Percentiles rank a stretch among this genome's conserved stretches.
phyloP scores from a whole-genome alignment of 2,113 vertebrate genomes.

The Myotis lucifugus region DNA sequence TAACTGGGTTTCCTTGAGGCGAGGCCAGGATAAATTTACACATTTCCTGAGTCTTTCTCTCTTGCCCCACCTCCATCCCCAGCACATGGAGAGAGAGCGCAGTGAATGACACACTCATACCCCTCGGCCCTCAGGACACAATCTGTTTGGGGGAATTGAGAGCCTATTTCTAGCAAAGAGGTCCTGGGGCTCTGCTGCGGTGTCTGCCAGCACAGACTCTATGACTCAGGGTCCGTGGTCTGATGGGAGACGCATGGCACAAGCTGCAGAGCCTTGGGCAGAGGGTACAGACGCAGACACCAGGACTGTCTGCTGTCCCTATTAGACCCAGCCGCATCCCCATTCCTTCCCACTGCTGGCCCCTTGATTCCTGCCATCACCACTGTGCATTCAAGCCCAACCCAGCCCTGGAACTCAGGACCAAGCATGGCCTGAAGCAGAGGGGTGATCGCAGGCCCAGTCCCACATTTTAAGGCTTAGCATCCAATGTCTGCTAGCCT shows the following conservation, averaged over 20 bases:
- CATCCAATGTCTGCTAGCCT: background rate
- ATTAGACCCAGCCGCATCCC: background rate
- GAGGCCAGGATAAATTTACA: slow-evolving; percentile 82
- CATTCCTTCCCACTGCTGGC: background rate
- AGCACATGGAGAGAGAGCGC: slow-evolving; percentile 32
- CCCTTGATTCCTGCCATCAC: background rate
- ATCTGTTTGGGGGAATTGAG: background rate
- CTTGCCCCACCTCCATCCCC: slow-evolving; percentile 34
- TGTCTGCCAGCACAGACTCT: background rate
- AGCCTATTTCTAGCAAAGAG: slow-evolving; percentile 39
- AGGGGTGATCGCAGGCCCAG: background rate
- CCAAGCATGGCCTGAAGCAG: background rate
- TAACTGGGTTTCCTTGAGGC: slow-evolving; percentile 85
- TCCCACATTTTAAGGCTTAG: background rate
- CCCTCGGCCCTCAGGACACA: slow-evolving; percentile 3
- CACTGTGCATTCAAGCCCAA: background rate
- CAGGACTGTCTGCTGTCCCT: background rate
- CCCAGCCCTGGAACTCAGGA: background rate
- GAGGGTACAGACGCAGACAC: background rate
- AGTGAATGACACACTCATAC: background rate
- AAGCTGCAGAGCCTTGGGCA: background rate
- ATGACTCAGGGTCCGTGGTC: background rate
- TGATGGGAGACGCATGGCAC: background rate
- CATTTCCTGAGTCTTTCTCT: slow-evolving; percentile 69
- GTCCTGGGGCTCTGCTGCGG: background rate